Evolutionary conservation across 92 coral and sea anemone genomes (phyloP), one percentile per base, ranked within the genome.

Genomic region (Hydrozoanthus gracilis): DNA sequence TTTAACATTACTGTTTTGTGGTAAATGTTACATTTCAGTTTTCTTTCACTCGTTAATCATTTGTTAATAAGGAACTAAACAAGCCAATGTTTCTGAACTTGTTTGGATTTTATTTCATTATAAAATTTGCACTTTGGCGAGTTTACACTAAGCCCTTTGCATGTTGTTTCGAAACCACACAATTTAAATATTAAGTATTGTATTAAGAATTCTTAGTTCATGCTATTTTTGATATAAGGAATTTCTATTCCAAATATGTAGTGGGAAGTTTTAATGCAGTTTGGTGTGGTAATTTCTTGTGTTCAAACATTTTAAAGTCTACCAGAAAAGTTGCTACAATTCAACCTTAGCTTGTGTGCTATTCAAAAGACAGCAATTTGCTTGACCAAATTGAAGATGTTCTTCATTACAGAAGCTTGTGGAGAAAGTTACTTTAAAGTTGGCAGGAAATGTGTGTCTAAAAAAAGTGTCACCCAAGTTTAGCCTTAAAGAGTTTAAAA

Each of bases 161-260:
- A 47, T 80, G 51, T 68, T 80, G 85, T 73, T 45, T 27, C 39
- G 47, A 77, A 65, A 80, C 85, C 85, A 80, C 85, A 80, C 3
- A 80, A 80, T 65, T 80, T 64, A 80, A 64, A 49, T 65, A 64
- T 48, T 46, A 74, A 46, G 64, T 66, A 64, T 60, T 65, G 17
- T 64, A 67, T 16, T 50, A 80, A 74, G 85, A 64, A 62, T 20
- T 35, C 50, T 15, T 44, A 80, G 74, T 49, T 66, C 12, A 65
- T 64, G 58, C 73, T 80, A 80, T 80, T 80, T 80, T 80, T 80
- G 85, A 80, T 80, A 80, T 80, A 49, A 76, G 70, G 85, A 80
- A 70, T 65, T 46, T 45, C 72, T 80, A 80, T 80, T 49, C 74
- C 52, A 17, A 13, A 27, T 2, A 47, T 62, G 50, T 78, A 80